Evolutionary conservation across 1,140 invertebrate species (phyloP).

Genomic region (Cylas formicarius): DNA sequence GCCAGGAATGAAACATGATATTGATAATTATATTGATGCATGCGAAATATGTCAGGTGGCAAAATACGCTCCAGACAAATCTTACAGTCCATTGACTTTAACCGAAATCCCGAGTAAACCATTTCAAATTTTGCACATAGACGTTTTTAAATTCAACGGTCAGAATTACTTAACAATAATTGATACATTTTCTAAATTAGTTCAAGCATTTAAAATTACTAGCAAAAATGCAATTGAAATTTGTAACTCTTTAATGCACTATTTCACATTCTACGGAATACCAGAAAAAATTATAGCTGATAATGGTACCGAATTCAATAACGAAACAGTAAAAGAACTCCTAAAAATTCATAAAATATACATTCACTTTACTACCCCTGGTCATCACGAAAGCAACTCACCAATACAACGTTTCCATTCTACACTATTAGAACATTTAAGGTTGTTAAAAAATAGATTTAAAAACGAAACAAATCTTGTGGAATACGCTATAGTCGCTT

Average conservation of each 20-base stretch:
- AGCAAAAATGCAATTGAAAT: slow-evolving; percentile 13
- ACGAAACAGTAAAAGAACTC: slow-evolving; percentile 25
- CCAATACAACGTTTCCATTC: slow-evolving; percentile 29
- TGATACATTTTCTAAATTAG: slow-evolving; percentile 17
- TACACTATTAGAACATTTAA: slow-evolving; percentile 30
- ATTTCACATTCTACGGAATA: slow-evolving; percentile 18
- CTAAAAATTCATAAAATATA: slow-evolving; percentile 30
- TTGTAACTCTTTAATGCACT: slow-evolving; percentile 17
- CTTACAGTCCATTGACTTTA: slow-evolving; percentile 7
- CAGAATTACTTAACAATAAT: slow-evolving; percentile 16
- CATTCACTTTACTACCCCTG: slow-evolving; percentile 37
- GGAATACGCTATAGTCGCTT: slow-evolving; percentile 8
- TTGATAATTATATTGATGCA: slow-evolving; percentile 18
- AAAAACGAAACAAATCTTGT: slow-evolving; percentile 2
- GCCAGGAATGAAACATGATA: slow-evolving; percentile 9
- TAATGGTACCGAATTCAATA: slow-evolving; percentile 28
- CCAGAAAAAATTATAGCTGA: slow-evolving; percentile 22
- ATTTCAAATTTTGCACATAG: slow-evolving; percentile 16
- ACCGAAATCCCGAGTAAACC: slow-evolving; percentile 12
- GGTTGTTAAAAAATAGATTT: slow-evolving; percentile 23
- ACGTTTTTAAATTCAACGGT: slow-evolving; percentile 12
- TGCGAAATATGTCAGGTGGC: slow-evolving; percentile 15
- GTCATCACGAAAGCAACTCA: slow-evolving; percentile 36
- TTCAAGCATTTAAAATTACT: slow-evolving; percentile 11
- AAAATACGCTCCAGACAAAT: slow-evolving; percentile 16